phyloP scores from a whole-genome alignment of 2,888 invertebrate species.

The Caenorhabditis becei region DNA sequence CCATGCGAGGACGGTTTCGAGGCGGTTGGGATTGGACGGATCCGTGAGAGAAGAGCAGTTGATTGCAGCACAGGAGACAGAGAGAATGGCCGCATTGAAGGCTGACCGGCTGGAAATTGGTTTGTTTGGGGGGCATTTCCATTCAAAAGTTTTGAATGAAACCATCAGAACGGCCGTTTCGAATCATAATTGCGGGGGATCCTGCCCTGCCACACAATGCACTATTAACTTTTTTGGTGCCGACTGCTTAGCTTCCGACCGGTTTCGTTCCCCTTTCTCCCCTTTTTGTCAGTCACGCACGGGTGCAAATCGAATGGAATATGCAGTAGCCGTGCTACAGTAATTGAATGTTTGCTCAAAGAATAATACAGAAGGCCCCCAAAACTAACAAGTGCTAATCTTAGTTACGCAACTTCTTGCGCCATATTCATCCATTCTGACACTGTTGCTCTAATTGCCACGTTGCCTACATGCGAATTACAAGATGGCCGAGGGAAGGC shows the following conservation, averaged over 20 bases:
- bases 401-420: conserved; percentile 47
- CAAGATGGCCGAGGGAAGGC: neutral
- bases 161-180: conserved; percentile 4
- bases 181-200: conserved; percentile 38
- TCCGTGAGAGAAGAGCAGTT: conserved; percentile 34
- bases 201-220: conserved; percentile 31
- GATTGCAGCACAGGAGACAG: conserved; percentile 63
- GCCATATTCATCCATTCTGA: conserved; percentile 28
- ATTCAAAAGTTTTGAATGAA: neutral
- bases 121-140: neutral
- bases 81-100: conserved; percentile 73
- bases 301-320: conserved; percentile 15
- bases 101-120: conserved; percentile 65
- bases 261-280: conserved; percentile 21
- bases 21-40: neutral
- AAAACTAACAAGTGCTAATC: conserved; percentile 54
- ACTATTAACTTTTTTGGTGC: conserved; percentile 38
- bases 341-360: conserved; percentile 49
- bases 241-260: conserved; percentile 12
- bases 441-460: conserved; percentile 28
- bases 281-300: conserved; percentile 21
- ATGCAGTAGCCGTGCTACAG: neutral
- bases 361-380: conserved; percentile 40
- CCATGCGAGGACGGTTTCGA: conserved; percentile 56
- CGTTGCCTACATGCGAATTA: conserved; percentile 6